phyloP scores from a whole-genome alignment of 2,113 vertebrate genomes.

The Periophthalmus modestus region DNA sequence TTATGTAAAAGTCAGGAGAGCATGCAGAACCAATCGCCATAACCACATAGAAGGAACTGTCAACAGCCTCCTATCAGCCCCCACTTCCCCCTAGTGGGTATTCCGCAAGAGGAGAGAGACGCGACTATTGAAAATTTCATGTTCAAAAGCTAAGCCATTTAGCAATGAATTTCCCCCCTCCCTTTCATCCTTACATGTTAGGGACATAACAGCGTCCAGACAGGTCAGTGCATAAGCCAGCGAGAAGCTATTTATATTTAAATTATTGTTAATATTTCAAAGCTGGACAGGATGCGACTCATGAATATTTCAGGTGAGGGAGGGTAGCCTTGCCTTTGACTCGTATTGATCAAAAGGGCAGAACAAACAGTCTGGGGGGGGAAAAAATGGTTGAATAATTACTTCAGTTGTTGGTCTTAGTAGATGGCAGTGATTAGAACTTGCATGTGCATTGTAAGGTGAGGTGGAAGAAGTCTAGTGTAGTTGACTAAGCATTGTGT shows the following conservation, averaged over 20 bases:
- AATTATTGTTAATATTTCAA: conserved; percentile 78
- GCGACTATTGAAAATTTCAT: conserved; percentile 46
- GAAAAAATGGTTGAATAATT: conserved; percentile 10
- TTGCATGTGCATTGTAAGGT: conserved; percentile 10
- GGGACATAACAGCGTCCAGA: conserved; percentile 19
- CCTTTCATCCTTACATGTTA: conserved; percentile 41
- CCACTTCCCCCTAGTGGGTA: conserved; percentile 58
- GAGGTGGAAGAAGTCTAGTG: neutral
- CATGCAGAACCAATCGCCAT: conserved; percentile 34
- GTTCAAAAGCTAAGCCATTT: conserved; percentile 60
- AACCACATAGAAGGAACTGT: conserved; percentile 49
- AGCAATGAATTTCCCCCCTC: conserved; percentile 39
- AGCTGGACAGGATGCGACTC: conserved; percentile 60
- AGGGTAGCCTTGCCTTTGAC: conserved; percentile 54
- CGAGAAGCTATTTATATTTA: conserved; percentile 67
- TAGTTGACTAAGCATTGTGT: too few species aligned
- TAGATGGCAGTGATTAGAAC: conserved; percentile 3
- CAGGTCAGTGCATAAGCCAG: conserved; percentile 21
- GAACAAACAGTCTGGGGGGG: conserved; percentile 22
- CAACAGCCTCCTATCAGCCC: conserved; percentile 63
- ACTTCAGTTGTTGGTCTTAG: neutral
- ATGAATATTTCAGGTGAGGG: conserved; percentile 70
- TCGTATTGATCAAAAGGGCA: conserved; percentile 56
- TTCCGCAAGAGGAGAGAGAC: conserved; percentile 46
- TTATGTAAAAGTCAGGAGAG: conserved; percentile 28